Evolutionary conservation across 2,888 invertebrate genomes (phyloP).

Genomic region (Scaptodrosophila latifasciaeformis): DNA sequence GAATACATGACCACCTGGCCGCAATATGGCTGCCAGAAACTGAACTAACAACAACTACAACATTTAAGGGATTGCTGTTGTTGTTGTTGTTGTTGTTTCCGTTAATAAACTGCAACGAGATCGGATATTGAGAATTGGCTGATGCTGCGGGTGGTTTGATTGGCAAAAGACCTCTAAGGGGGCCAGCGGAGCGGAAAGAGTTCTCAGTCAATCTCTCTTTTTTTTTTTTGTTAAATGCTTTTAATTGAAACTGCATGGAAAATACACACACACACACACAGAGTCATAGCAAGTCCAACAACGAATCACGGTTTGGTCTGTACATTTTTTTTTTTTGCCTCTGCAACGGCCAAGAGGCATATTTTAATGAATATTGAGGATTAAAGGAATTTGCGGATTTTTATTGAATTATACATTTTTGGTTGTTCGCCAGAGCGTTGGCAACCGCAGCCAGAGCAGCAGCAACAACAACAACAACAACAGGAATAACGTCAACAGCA

Average conservation of each 20-base stretch:
- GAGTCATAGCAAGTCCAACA: constrained; percentile 48
- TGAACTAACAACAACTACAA: constrained; percentile 1
- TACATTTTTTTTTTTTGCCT: too few species aligned
- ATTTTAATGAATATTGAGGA: constrained; percentile 75
- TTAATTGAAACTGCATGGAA: constrained; percentile 69
- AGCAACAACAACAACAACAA: constrained; percentile 12
- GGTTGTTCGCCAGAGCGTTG: constrained; percentile 32
- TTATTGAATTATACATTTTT: constrained; percentile 74
- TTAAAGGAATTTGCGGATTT: constrained; percentile 75
- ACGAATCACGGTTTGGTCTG: too few species aligned
- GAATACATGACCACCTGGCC: constrained; percentile 38
- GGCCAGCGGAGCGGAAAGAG: not conserved
- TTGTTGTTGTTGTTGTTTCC: constrained; percentile 33
- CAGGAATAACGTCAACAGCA: constrained; percentile 8
- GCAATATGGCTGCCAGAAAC: not conserved
- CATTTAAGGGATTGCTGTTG: too few species aligned
- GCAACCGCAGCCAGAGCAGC: constrained; percentile 12
- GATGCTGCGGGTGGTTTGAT: not conserved
- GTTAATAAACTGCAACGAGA: constrained; percentile 45
- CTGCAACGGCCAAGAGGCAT: constrained; percentile 48
- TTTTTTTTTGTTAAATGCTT: constrained; percentile 68
- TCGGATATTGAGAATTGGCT: too few species aligned
- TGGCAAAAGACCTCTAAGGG: not conserved
- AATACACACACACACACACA: not conserved
- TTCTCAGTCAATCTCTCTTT: too few species aligned